A percentile compares a stretch with the other conserved stretches of the same genome.
Conservation (phyloP, 2,888 invertebrate species). For the Andrena hattorfiana region DNA sequence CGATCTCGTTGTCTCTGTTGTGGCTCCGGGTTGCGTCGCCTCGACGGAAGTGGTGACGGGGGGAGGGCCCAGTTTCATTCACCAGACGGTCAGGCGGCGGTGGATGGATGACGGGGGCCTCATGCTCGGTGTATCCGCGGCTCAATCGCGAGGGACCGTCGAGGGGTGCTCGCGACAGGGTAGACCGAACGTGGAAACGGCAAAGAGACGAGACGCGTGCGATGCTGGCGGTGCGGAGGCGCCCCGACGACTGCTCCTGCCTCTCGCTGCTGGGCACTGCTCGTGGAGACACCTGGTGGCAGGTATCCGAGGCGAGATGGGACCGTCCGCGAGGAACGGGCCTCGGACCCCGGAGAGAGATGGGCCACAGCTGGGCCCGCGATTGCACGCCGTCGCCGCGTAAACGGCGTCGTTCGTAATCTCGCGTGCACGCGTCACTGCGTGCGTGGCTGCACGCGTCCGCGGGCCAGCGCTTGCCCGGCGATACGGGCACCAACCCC, state of each 20-base stretch:
- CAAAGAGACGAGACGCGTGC: slow-evolving; percentile 83
- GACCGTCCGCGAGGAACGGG: slow-evolving; percentile 70
- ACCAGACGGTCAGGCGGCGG: slow-evolving; percentile 5
- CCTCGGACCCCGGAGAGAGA: slow-evolving; percentile 66
- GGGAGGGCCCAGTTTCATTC: slow-evolving; percentile 11
- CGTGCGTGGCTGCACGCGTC: slow-evolving; percentile 83
- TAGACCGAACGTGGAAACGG: slow-evolving; percentile 46
- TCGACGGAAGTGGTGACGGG: neutral
- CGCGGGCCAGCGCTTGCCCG: slow-evolving; percentile 80
- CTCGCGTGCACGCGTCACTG: slow-evolving; percentile 76
- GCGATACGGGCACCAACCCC: slow-evolving; percentile 28
- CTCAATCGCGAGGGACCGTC: slow-evolving; percentile 25
- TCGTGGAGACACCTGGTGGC: slow-evolving; percentile 88
- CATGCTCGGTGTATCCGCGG: slow-evolving; percentile 32
- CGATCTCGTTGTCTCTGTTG: slow-evolving; percentile 2
- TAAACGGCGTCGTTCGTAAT: slow-evolving; percentile 64
- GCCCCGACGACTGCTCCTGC: slow-evolving; percentile 88
- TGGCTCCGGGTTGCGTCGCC: neutral
- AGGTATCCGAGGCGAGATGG: slow-evolving; percentile 75
- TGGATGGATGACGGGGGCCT: neutral
- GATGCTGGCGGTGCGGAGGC: slow-evolving; percentile 88
- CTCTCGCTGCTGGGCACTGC: slow-evolving; percentile 87
- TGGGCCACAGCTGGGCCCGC: slow-evolving; percentile 67
- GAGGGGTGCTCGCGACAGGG: slow-evolving; percentile 23
- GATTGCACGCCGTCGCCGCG: slow-evolving; percentile 62